phyloP scores from a whole-genome alignment of 2,797 vertebrate genomes.

The Mormyrus proboscirostris region DNA sequence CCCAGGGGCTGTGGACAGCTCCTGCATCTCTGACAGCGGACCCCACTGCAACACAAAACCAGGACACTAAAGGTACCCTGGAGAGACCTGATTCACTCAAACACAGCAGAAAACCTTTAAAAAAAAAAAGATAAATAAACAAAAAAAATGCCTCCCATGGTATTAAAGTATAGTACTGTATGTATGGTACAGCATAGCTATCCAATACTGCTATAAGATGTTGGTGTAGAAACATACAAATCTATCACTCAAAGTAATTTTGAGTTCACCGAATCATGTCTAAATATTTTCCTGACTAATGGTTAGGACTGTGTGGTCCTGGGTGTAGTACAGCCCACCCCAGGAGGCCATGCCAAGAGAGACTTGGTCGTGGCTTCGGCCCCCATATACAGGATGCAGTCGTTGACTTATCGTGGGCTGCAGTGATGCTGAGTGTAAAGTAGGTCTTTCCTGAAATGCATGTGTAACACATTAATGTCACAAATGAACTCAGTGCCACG shows the following conservation, averaged over 20 bases:
- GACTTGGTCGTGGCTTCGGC: neutral
- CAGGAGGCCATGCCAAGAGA: neutral
- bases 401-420: neutral
- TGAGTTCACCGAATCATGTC: neutral
- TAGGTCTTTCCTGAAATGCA: neutral
- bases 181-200: neutral
- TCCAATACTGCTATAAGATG: neutral
- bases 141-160: neutral
- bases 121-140: no score
- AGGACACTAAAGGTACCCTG: constrained; percentile 7
- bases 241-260: neutral
- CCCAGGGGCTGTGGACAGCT: constrained; percentile 56
- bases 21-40: constrained; percentile 52
- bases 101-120: neutral
- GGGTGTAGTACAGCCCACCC: neutral
- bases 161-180: neutral
- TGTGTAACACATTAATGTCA: neutral
- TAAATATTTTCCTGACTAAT: neutral
- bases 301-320: neutral
- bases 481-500: neutral
- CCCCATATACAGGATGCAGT: neutral
- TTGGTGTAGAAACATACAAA: neutral
- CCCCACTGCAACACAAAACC: constrained; percentile 53
- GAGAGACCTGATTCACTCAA: neutral
- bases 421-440: neutral